Percentiles rank a stretch among this genome's conserved stretches.
phyloP scores from a whole-genome alignment of 1,140 invertebrate species.

The Eciton burchellii region DNA sequence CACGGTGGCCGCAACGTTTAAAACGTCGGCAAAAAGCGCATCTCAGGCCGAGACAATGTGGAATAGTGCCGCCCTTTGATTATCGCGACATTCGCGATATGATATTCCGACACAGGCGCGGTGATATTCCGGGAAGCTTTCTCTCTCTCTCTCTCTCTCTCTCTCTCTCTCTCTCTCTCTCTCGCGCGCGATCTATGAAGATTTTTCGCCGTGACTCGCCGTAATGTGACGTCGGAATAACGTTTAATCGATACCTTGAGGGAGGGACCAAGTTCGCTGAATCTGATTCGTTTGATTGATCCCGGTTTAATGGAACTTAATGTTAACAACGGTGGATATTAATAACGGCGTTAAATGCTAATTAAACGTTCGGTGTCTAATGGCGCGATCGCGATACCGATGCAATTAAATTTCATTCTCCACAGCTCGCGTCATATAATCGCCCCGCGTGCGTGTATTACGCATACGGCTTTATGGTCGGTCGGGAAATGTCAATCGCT shows the following conservation, averaged over 20 bases:
- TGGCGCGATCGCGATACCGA: background rate
- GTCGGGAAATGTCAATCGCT: background rate
- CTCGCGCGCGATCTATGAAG: no score
- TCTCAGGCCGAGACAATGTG: background rate
- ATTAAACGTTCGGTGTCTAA: constrained; percentile 15
- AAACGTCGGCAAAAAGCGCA: background rate
- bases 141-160: background rate
- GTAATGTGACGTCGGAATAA: no score
- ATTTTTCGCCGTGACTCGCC: no score
- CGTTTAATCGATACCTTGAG: no score
- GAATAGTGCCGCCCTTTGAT: constrained; percentile 1
- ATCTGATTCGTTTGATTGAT: background rate
- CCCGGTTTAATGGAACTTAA: constrained; percentile 6
- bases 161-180: no score
- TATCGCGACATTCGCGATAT: no score
- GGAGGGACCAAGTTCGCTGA: background rate
- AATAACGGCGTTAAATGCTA: background rate
- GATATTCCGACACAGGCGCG: background rate
- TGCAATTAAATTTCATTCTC: constrained; percentile 32
- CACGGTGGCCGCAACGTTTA: constrained; percentile 14
- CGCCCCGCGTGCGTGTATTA: background rate
- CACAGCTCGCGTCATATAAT: background rate
- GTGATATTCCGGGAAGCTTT: background rate
- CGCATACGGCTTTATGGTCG: constrained; percentile 14
- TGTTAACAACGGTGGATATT: background rate